phyloP scores from a whole-genome alignment of 1,140 invertebrate genomes.

The Alviniconcha marisindica region DNA sequence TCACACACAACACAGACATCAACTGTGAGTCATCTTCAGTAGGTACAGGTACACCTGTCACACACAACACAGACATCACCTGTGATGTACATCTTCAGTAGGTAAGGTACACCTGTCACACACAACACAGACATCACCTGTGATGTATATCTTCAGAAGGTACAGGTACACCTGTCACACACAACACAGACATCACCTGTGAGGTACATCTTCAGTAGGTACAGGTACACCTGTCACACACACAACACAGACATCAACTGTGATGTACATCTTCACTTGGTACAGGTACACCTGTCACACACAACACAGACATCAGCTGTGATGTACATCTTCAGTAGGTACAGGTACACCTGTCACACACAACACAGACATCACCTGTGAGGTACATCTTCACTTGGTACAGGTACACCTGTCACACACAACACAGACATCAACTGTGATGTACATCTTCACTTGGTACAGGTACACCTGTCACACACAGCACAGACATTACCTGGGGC shows the following conservation, averaged over 20 bases:
- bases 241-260: not conserved
- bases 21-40: too few relatives aligned
- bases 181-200: not conserved
- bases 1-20: too few relatives aligned
- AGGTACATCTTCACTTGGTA: not conserved
- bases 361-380: not conserved
- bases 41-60: too few relatives aligned
- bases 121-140: too few relatives aligned
- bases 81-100: constrained; percentile 60
- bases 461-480: constrained; percentile 3
- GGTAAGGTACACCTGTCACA: constrained; percentile 81
- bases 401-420: not conserved
- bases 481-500: too few relatives aligned
- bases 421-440: constrained; percentile 9
- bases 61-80: too few relatives aligned
- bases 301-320: not conserved
- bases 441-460: not conserved
- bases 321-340: too few relatives aligned
- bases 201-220: constrained; percentile 79
- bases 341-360: not conserved
- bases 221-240: constrained; percentile 78
- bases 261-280: constrained; percentile 70
- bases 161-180: constrained; percentile 77
- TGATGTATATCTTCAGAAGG: too few relatives aligned
- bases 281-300: constrained; percentile 78